Evolutionary conservation across 2,888 invertebrate species (phyloP).

Genomic region (Allacma fusca): DNA sequence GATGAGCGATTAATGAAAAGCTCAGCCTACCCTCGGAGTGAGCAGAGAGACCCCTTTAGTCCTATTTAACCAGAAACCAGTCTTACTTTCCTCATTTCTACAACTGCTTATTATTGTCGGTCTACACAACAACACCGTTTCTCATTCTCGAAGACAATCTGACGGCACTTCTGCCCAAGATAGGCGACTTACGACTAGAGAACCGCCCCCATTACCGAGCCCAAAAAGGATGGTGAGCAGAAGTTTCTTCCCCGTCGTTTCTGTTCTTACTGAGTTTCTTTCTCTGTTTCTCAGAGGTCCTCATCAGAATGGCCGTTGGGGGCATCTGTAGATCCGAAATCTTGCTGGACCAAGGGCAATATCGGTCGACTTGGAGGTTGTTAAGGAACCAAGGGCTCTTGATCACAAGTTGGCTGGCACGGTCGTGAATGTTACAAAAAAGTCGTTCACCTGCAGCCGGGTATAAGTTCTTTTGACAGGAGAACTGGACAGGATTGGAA

Average conservation of each 20-base stretch:
- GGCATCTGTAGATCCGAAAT: constrained; percentile 97
- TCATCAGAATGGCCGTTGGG: constrained; percentile 86
- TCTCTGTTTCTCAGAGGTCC: constrained; percentile 72
- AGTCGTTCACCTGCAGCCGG: constrained; percentile 68
- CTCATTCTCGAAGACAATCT: constrained; percentile 70
- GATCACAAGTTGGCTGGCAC: constrained; percentile 84
- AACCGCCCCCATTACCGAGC: constrained; percentile 82
- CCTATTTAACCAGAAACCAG: too few species aligned
- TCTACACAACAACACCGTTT: too few species aligned
- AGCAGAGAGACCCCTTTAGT: too few species aligned
- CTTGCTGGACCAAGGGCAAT: constrained; percentile 83
- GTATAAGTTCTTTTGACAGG: constrained; percentile 62
- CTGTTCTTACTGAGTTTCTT: not conserved
- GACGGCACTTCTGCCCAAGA: constrained; percentile 76
- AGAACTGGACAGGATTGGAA: too few species aligned
- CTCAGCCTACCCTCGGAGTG: too few species aligned
- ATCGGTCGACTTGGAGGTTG: constrained; percentile 89
- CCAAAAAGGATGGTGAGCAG: constrained; percentile 74
- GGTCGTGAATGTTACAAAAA: constrained; percentile 75
- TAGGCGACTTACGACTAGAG: constrained; percentile 79
- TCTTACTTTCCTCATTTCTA: too few species aligned
- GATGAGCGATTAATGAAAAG: too few species aligned
- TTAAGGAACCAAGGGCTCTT: constrained; percentile 89
- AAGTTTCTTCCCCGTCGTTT: constrained; percentile 24
- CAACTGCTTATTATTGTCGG: too few species aligned